phyloP scores from a whole-genome alignment of 2,113 vertebrate genomes.

The Dicerorhinus sumatrensis region DNA sequence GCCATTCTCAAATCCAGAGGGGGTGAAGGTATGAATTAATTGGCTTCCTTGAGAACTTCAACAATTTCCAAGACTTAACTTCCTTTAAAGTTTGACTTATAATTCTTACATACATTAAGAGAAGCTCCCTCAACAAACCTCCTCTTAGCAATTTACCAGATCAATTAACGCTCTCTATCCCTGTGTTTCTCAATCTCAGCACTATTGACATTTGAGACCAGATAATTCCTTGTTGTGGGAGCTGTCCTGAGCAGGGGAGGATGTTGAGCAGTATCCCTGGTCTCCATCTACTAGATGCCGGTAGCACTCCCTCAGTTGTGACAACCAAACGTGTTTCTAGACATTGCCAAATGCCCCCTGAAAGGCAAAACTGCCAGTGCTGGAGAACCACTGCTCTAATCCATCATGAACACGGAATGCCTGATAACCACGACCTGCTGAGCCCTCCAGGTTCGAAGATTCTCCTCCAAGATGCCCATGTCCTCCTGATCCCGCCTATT shows the following conservation, averaged over 20 bases:
- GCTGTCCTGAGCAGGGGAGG: background rate
- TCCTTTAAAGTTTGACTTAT: background rate
- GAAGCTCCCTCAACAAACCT: background rate
- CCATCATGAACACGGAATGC: background rate
- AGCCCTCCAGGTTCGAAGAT: background rate
- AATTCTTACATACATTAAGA: background rate
- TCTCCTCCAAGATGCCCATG: background rate
- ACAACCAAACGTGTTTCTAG: background rate
- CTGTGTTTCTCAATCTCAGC: background rate
- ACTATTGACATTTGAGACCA: background rate
- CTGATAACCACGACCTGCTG: background rate
- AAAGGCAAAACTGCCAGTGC: background rate
- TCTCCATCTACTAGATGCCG: background rate
- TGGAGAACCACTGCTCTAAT: background rate
- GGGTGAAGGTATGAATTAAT: background rate
- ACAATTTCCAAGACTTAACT: background rate
- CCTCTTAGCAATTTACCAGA: background rate
- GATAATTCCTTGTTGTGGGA: background rate
- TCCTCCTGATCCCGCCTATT: background rate
- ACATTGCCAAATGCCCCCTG: background rate
- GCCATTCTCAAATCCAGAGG: background rate
- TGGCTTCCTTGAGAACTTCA: slow-evolving; percentile 5
- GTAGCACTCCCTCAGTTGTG: background rate
- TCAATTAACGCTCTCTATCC: background rate
- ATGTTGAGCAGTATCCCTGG: background rate